These are phyloP conservation scores for Luscinia luscinia DNA, from an alignment of 2,797 vertebrate genomes.

Conservation along the genomic window DNA sequence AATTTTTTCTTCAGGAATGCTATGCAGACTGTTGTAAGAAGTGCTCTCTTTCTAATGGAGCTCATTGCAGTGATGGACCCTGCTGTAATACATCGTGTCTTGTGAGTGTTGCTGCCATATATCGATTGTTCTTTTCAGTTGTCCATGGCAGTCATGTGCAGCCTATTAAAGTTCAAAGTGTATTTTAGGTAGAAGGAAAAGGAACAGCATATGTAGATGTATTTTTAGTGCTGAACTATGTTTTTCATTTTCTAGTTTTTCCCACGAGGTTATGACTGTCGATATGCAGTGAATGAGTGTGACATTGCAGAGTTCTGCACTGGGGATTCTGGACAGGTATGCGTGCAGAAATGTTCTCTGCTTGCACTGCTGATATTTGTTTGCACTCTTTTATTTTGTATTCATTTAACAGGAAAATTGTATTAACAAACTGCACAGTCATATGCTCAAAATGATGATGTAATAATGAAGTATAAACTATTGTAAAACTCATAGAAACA, in stretches of 20 bases:
- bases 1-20: constrained; percentile 86
- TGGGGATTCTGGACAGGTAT: constrained; percentile 96
- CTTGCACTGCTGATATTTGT: neutral
- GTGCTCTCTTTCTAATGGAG: constrained; percentile 95
- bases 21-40: constrained; percentile 97
- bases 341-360: neutral
- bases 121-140: neutral
- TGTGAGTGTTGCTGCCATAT: constrained; percentile 76
- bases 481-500: neutral
- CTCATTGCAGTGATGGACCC: constrained; percentile 95
- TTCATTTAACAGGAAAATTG: neutral
- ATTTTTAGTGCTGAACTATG: neutral
- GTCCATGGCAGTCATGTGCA: neutral
- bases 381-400: neutral
- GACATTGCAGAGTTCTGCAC: constrained; percentile 96
- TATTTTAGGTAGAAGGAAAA: neutral
- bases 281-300: constrained; percentile 94
- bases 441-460: neutral
- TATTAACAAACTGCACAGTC: neutral
- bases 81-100: constrained; percentile 96
- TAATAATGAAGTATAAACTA: neutral
- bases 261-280: constrained; percentile 91
- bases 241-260: constrained; percentile 84
- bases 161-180: neutral
- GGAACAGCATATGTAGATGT: neutral